These are phyloP conservation scores for Saimiri boliviensis DNA, from an alignment of 2,113 vertebrate species.

Conservation along the genomic window DNA sequence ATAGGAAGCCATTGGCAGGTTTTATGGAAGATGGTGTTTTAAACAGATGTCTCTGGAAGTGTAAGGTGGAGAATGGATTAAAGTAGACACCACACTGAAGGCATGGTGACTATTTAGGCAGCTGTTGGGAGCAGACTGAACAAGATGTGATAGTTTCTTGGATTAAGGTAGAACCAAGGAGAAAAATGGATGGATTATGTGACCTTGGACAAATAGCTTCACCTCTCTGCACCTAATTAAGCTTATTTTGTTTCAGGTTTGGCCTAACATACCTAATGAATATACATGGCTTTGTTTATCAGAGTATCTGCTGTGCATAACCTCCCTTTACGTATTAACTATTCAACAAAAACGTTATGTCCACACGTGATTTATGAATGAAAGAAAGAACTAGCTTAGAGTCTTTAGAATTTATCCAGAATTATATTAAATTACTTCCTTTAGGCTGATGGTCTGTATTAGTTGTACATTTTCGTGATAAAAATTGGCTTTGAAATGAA, in stretches of 20 bases:
- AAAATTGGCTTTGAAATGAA: slow-evolving; percentile 28
- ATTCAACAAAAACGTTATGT: neutral
- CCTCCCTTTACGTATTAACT: neutral
- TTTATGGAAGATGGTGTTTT: neutral
- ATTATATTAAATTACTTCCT: neutral
- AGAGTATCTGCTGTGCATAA: neutral
- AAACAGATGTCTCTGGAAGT: neutral
- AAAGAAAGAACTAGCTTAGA: neutral
- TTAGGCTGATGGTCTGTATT: neutral
- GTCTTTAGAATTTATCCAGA: neutral
- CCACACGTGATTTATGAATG: neutral
- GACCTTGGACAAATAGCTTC: neutral
- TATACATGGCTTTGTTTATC: neutral
- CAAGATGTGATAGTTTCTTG: neutral
- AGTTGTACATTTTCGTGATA: neutral
- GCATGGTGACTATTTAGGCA: neutral
- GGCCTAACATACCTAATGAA: neutral
- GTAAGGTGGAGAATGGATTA: neutral
- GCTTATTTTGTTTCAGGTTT: neutral
- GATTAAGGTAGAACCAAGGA: neutral
- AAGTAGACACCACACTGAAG: neutral
- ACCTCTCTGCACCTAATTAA: neutral
- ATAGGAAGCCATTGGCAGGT: neutral
- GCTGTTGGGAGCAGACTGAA: neutral
- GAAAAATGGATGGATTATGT: neutral